Evolutionary conservation across 2,797 vertebrate species (phyloP), one percentile per base, ranked within the genome.

Genomic region (Enteromius argenteus): DNA sequence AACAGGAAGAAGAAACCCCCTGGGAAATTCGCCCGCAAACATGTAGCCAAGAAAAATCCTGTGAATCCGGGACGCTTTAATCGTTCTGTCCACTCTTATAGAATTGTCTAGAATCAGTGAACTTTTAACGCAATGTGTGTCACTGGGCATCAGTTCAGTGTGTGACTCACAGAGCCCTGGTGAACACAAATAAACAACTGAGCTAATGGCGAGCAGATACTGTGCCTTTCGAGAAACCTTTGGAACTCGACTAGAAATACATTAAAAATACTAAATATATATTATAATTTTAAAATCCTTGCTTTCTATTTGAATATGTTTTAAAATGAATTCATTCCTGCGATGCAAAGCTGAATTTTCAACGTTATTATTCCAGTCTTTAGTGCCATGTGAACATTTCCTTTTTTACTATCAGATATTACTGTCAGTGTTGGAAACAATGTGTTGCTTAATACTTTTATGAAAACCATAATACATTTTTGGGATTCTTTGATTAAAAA

Each of bases 1-100:
- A 88, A 90, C 27, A 39, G 73, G 42, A 72, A 87, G 68, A 79
- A 51, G 84, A 69, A 37, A 19, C 2, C 58, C 58, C 75, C 21
- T 0, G 66, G 79, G 51, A 68, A 9, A 82, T 49, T 68, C 37
- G 14, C 58, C 79, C 7, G 69, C 64, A 79, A 66, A 83, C 72
- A 73, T 32, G 27, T 3, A 80, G 64, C 74, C 60, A 46, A 39
- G 60, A 66, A 83, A 49, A 78, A 88, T 62, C 53, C 83, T 62
- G 78, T 32, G 79, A 77, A 81, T 49, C 64, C 17, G 8, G 60
- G 27, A 72, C 19, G 64, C 77, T 66, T 46, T 60, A 80, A 64
- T 76, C 32, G 39, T 32, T 51, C 78, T 79, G 82, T 83, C 81
- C 81, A 42, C 72, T 69, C 51, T 15, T 74, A 66, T 64, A 82